Conservation (phyloP, 2,797 vertebrate genomes). For the Hephaestus fuliginosus region DNA sequence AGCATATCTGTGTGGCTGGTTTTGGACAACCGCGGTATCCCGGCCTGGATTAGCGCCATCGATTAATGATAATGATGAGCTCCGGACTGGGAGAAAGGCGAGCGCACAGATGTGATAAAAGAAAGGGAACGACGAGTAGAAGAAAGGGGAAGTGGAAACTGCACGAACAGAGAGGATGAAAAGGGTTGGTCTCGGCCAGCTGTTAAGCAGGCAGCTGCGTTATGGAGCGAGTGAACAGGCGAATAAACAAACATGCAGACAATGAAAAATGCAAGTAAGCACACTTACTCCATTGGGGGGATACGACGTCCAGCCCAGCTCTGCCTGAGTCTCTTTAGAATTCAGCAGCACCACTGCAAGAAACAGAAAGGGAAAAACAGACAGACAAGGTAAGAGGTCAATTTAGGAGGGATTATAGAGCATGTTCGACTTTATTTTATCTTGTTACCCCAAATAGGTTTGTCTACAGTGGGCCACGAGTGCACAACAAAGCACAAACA, state of each 20-base stretch:
- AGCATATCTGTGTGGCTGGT: constrained; percentile 38
- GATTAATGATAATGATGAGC: constrained; percentile 58
- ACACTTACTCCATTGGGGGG: constrained; percentile 93
- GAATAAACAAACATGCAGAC: constrained; percentile 16
- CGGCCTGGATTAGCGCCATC: constrained; percentile 54
- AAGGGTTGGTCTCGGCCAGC: background rate
- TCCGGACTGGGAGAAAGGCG: constrained; percentile 4
- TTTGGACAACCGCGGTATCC: constrained; percentile 37
- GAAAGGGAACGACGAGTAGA: background rate
- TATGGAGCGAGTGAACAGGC: background rate
- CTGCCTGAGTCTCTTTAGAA: constrained; percentile 96
- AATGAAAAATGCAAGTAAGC: constrained; percentile 30
- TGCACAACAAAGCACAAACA: constrained; percentile 1
- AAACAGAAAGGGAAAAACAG: constrained; percentile 18
- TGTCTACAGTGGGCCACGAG: constrained; percentile 1
- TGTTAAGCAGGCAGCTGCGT: constrained; percentile 28
- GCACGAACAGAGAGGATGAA: background rate
- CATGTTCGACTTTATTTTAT: constrained; percentile 2
- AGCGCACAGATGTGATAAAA: background rate
- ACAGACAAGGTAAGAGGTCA: constrained; percentile 44
- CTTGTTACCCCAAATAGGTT: constrained; percentile 19
- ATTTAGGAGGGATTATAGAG: background rate
- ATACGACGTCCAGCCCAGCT: constrained; percentile 95
- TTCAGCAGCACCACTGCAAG: constrained; percentile 93
- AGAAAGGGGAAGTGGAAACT: background rate